A percentile compares a stretch with the other conserved stretches of the same genome.
Conservation (phyloP, 2,888 invertebrate genomes). For the Cephus runcator region DNA sequence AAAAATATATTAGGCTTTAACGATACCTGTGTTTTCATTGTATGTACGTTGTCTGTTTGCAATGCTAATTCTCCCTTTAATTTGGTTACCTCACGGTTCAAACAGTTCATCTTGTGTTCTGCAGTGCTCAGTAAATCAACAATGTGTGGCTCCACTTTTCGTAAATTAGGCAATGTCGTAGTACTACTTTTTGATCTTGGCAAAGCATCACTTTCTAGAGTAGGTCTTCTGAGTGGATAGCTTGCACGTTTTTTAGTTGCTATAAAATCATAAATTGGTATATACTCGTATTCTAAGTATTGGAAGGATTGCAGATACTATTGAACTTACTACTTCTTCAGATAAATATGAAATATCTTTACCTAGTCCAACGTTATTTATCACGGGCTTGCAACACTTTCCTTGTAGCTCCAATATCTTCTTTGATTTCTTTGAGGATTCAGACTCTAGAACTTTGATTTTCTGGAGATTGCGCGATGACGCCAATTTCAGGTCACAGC, state of each 20-base stretch:
- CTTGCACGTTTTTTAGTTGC: conserved; percentile 53
- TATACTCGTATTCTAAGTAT: not conserved
- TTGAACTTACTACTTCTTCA: not conserved
- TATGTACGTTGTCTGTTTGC: conserved; percentile 52
- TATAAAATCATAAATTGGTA: conserved; percentile 17
- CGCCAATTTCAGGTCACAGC: conserved; percentile 72
- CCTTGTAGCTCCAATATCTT: conserved; percentile 67
- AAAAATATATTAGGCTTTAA: not conserved
- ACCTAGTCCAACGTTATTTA: conserved; percentile 55
- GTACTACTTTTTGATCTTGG: conserved; percentile 38
- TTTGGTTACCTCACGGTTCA: conserved; percentile 58
- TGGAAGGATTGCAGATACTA: not conserved
- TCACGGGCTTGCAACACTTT: conserved; percentile 60
- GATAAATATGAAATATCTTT: conserved; percentile 10
- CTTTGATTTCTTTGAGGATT: conserved; percentile 70
- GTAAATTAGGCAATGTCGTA: conserved; percentile 44
- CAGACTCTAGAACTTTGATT: conserved; percentile 72
- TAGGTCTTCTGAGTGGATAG: conserved; percentile 55
- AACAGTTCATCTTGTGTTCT: conserved; percentile 58
- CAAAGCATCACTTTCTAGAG: conserved; percentile 52
- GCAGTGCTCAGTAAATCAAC: conserved; percentile 56
- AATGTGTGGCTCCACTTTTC: conserved; percentile 47
- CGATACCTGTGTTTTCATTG: conserved; percentile 58
- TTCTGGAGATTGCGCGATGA: conserved; percentile 70
- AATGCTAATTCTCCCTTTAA: conserved; percentile 54